Evolutionary conservation across 2,888 invertebrate genomes (phyloP).

Genomic region (Standfussiana lucernea): DNA sequence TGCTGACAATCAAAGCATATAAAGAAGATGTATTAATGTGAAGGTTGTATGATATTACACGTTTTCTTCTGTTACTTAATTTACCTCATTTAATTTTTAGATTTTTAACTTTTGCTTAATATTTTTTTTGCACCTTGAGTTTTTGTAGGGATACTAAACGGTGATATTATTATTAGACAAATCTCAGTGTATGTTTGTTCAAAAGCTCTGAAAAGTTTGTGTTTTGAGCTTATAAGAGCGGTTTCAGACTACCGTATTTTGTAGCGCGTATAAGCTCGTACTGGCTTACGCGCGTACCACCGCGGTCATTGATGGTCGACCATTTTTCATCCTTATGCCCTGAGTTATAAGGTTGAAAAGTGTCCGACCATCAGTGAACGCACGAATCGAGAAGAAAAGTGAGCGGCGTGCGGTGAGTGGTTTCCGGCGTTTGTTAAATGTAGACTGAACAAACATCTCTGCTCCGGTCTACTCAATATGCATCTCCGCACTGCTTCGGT

Average conservation of each 20-base stretch:
- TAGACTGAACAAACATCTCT: background rate
- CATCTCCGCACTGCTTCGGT: background rate
- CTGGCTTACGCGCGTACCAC: background rate
- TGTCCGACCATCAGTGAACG: background rate
- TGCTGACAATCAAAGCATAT: background rate
- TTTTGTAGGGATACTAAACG: background rate
- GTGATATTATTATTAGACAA: background rate
- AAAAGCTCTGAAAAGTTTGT: background rate
- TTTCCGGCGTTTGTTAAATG: background rate
- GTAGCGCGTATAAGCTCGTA: slow-evolving; percentile 1
- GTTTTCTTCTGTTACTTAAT: background rate
- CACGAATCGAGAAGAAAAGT: background rate
- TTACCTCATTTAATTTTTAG: background rate
- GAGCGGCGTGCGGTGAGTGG: background rate
- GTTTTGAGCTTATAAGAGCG: background rate
- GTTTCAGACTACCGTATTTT: background rate
- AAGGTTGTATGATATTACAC: background rate
- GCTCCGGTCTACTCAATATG: background rate
- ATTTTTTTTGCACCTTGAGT: too few species aligned
- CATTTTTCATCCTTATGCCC: background rate
- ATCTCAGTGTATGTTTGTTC: background rate
- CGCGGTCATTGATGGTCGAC: background rate
- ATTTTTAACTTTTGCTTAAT: background rate
- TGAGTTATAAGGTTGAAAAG: background rate
- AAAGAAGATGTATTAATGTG: background rate